Conservation (phyloP, 2,113 vertebrate species). For the Pseudorectes ferrugineus region DNA sequence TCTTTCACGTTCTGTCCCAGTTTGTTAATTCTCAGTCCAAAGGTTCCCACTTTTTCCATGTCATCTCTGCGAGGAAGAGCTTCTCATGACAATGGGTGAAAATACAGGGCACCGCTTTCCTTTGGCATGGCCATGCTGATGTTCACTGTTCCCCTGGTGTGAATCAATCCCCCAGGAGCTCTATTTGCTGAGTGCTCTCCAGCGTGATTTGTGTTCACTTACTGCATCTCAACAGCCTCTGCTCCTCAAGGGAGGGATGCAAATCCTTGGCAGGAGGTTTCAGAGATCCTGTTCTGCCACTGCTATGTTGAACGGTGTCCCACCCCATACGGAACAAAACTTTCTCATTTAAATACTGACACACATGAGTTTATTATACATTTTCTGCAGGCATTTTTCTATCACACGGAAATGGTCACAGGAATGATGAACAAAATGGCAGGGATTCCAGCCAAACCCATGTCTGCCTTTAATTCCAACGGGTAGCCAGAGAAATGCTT, state of each 20-base stretch:
- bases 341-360: not conserved
- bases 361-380: not conserved
- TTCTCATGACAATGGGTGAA: not conserved
- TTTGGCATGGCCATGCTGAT: not conserved
- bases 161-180: not conserved
- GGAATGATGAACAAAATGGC: not conserved
- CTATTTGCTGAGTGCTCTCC: not conserved
- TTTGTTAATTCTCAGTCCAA: not conserved
- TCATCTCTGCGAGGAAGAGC: not conserved
- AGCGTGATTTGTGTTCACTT: not conserved
- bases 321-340: fast-evolving
- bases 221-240: not conserved
- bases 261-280: not conserved
- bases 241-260: not conserved
- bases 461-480: not conserved
- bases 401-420: not conserved
- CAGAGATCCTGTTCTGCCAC: not conserved
- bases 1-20: not conserved
- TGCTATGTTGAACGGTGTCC: not conserved
- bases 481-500: not conserved
- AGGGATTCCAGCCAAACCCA: not conserved
- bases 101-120: not conserved
- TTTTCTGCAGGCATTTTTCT: slow-evolving; percentile 2
- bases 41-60: not conserved
- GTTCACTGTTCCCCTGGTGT: not conserved